Conservation (phyloP, 2,113 vertebrate genomes). For the Triplophysa dalaica region DNA sequence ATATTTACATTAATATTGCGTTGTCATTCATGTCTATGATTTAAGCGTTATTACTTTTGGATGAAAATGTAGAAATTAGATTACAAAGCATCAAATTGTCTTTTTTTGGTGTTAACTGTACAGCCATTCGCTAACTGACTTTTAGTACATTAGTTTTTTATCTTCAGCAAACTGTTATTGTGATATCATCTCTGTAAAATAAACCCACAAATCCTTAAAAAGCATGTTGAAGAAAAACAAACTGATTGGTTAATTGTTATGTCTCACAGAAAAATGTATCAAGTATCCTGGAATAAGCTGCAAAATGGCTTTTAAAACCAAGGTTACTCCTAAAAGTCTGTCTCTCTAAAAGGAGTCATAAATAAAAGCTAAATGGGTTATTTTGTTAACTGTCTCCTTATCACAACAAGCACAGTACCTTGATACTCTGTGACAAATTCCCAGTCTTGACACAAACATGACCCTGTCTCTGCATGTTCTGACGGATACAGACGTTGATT, state of each 20-base stretch:
- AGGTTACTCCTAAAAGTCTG: too few species aligned
- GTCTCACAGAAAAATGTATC: background rate
- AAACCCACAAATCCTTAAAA: too few species aligned
- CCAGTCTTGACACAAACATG: slow-evolving; percentile 8
- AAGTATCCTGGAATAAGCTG: background rate
- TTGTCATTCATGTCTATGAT: background rate
- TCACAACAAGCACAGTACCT: background rate
- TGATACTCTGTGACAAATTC: background rate
- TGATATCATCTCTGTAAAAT: too few species aligned
- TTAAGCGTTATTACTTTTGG: background rate
- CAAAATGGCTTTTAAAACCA: background rate
- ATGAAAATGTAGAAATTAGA: background rate
- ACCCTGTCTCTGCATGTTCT: slow-evolving; percentile 38
- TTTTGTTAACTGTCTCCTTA: background rate
- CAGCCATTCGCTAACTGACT: too few species aligned
- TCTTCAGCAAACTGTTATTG: too few species aligned
- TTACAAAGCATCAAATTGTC: too few species aligned
- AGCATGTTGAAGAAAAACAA: background rate
- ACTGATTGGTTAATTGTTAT: background rate
- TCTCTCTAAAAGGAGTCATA: too few species aligned
- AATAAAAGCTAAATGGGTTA: too few species aligned
- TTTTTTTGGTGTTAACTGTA: too few species aligned
- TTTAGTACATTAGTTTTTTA: too few species aligned
- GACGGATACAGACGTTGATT: slow-evolving; percentile 59
- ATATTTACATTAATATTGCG: background rate